Percentiles rank a stretch among this genome's conserved stretches.
These are phyloP conservation scores for Electrona antarctica DNA, from an alignment of 2,113 vertebrate species.

Conservation along the genomic window DNA sequence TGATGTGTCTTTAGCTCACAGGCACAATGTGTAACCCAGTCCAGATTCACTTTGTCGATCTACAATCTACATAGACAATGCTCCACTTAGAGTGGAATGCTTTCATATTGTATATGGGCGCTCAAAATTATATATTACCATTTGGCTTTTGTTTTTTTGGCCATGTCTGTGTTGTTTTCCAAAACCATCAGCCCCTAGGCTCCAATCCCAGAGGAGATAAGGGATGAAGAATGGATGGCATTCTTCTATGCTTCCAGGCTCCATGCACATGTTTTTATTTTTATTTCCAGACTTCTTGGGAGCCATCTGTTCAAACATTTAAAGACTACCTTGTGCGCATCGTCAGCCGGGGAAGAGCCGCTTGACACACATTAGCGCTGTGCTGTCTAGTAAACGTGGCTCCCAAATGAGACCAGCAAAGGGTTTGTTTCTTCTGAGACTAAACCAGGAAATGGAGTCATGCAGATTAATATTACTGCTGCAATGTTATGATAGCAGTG, in stretches of 20 bases:
- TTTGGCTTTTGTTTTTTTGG: conserved; percentile 58
- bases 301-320: conserved; percentile 75
- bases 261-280: conserved; percentile 67
- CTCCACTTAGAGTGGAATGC: conserved; percentile 31
- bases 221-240: conserved; percentile 69
- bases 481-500: conserved; percentile 1
- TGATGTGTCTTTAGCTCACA: neutral
- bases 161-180: conserved; percentile 44
- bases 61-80: conserved; percentile 37
- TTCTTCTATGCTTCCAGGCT: conserved; percentile 55
- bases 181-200: conserved; percentile 59
- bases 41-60: conserved; percentile 9
- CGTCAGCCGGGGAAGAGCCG: conserved; percentile 49
- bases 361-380: conserved; percentile 56
- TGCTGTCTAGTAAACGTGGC: conserved; percentile 61
- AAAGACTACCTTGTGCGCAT: conserved; percentile 62
- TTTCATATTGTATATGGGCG: conserved; percentile 45
- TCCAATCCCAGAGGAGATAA: conserved; percentile 60
- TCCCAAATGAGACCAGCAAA: conserved; percentile 25
- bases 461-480: neutral
- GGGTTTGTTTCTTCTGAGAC: conserved; percentile 5
- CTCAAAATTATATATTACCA: conserved; percentile 53
- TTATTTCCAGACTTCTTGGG: conserved; percentile 64
- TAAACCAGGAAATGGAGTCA: conserved; percentile 35
- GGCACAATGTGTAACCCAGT: neutral